A percentile compares a stretch with the other conserved stretches of the same genome.
Conservation (phyloP, 2,888 invertebrate genomes). For the Leptopterna dolabrata region DNA sequence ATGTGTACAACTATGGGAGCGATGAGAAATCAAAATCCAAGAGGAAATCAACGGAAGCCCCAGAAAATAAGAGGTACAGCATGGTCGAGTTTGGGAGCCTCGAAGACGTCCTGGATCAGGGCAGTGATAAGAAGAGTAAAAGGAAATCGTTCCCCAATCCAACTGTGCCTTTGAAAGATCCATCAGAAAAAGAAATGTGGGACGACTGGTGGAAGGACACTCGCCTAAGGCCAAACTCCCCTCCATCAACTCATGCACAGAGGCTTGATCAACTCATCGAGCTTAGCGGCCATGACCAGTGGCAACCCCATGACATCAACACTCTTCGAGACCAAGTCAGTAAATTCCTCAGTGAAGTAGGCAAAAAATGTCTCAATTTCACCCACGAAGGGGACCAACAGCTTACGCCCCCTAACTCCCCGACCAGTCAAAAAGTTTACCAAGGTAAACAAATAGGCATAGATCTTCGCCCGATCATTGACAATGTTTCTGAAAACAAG, state of each 20-base stretch:
- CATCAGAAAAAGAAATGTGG: conserved; percentile 67
- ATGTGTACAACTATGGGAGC: conserved; percentile 85
- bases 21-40: conserved; percentile 58
- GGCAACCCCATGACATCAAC: conserved; percentile 77
- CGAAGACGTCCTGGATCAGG: conserved; percentile 48
- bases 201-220: conserved; percentile 61
- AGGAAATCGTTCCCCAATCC: conserved; percentile 58
- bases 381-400: conserved; percentile 70
- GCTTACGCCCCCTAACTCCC: conserved; percentile 64
- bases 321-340: conserved; percentile 73
- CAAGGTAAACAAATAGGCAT: conserved; percentile 56
- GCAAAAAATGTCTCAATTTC: conserved; percentile 83
- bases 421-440: conserved; percentile 61
- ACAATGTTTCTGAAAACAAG: conserved; percentile 46
- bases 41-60: conserved; percentile 52
- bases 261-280: conserved; percentile 63
- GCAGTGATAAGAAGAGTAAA: conserved; percentile 46
- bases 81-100: conserved; percentile 76
- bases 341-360: conserved; percentile 73
- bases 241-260: conserved; percentile 62
- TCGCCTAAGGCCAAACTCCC: conserved; percentile 59
- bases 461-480: conserved; percentile 29
- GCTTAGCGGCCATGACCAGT: conserved; percentile 74
- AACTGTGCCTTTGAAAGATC: conserved; percentile 65
- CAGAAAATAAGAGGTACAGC: conserved; percentile 72